Evolutionary conservation across 2,113 vertebrate genomes (phyloP).

Genomic region (Dolichallabes microphthalmus): DNA sequence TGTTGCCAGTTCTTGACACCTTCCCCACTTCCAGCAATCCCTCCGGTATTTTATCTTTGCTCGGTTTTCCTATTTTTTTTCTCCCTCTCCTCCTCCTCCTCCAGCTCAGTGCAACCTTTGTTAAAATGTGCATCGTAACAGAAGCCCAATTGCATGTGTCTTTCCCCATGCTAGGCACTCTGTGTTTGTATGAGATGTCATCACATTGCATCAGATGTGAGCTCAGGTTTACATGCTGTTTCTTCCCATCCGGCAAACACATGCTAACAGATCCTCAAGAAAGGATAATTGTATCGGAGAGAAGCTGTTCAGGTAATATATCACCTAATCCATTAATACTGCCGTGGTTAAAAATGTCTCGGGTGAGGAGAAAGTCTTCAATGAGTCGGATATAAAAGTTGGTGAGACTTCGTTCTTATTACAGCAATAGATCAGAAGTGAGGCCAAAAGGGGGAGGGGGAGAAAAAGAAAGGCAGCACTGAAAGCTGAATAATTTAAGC

Average conservation of each 20-base stretch:
- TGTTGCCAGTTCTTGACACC: conserved; percentile 75
- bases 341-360: neutral
- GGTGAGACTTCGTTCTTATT: conserved; percentile 26
- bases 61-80: neutral
- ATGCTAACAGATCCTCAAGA: neutral
- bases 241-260: neutral
- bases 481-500: conserved; percentile 64
- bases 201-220: conserved; percentile 60
- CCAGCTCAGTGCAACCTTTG: conserved; percentile 3
- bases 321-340: conserved; percentile 12
- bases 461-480: neutral
- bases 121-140: conserved; percentile 2
- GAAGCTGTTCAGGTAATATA: conserved; percentile 11
- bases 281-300: neutral
- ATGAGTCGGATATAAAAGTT: conserved; percentile 25
- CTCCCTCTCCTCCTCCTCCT: neutral
- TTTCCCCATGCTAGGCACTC: neutral
- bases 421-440: conserved; percentile 39
- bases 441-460: neutral
- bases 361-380: conserved; percentile 17
- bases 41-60: neutral
- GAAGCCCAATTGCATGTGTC: conserved; percentile 27
- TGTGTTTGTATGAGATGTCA: conserved; percentile 60
- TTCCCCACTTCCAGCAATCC: conserved; percentile 54
- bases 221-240: conserved; percentile 19